Percentiles rank a stretch among this genome's conserved stretches.
Conservation (phyloP, 2,888 invertebrate species). For the Blastobasis adustella region DNA sequence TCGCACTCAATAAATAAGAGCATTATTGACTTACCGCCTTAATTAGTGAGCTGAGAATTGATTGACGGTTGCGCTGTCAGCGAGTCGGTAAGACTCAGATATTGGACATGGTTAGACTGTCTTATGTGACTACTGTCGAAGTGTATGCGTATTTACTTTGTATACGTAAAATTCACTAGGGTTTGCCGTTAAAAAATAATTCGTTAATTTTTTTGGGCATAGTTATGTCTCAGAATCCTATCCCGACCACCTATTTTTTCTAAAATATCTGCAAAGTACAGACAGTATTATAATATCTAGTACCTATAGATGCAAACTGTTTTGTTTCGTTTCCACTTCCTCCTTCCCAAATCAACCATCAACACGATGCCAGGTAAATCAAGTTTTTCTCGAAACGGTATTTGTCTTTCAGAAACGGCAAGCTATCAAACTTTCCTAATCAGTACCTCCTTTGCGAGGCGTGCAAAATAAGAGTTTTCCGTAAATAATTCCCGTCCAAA, state of each 20-base stretch:
- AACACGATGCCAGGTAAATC: conserved; percentile 41
- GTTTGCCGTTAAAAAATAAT: too few species aligned
- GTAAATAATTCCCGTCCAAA: conserved; percentile 64
- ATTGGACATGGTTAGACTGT: neutral
- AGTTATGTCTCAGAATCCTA: too few species aligned
- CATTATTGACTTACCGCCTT: conserved; percentile 15
- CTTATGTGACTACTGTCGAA: too few species aligned
- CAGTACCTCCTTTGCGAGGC: conserved; percentile 48
- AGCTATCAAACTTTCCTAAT: conserved; percentile 69
- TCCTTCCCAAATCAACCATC: neutral
- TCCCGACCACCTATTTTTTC: too few species aligned
- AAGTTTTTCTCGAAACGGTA: conserved; percentile 41
- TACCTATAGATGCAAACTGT: too few species aligned
- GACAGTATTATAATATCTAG: too few species aligned
- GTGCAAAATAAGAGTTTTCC: conserved; percentile 57
- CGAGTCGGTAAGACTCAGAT: conserved; percentile 2
- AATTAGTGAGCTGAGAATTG: conserved; percentile 8
- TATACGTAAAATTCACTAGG: too few species aligned
- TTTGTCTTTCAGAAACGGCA: conserved; percentile 45
- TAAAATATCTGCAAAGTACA: too few species aligned
- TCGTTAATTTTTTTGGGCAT: too few species aligned
- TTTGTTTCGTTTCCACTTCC: too few species aligned
- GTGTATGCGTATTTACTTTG: too few species aligned
- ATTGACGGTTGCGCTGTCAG: conserved; percentile 7
- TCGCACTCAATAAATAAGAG: too few species aligned